These are phyloP conservation scores for Drosophila mauritiana DNA, from an alignment of 1,140 invertebrate species.

Conservation along the genomic window DNA sequence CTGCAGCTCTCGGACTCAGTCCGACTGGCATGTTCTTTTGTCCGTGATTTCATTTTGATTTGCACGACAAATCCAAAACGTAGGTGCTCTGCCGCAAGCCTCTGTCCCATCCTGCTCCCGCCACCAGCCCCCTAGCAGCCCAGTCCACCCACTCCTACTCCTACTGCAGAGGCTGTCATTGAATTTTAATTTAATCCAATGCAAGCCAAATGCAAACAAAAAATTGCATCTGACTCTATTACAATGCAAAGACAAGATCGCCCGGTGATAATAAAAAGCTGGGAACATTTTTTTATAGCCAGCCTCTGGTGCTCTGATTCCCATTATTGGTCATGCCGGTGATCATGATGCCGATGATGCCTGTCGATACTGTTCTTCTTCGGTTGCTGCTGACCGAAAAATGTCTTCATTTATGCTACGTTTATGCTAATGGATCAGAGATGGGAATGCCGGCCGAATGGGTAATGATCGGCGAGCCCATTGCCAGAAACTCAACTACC, in stretches of 20 bases:
- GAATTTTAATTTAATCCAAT: slow-evolving; percentile 82
- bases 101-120: neutral
- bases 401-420: slow-evolving; percentile 79
- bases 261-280: slow-evolving; percentile 76
- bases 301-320: slow-evolving; percentile 70
- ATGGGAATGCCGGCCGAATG: slow-evolving; percentile 33
- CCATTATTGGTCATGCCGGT: slow-evolving; percentile 76
- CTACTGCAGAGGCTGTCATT: slow-evolving; percentile 54
- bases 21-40: slow-evolving; percentile 75
- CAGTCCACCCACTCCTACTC: slow-evolving; percentile 10
- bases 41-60: slow-evolving; percentile 81
- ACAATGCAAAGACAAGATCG: slow-evolving; percentile 70
- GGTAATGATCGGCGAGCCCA: slow-evolving; percentile 16
- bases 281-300: slow-evolving; percentile 66
- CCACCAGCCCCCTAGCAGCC: neutral
- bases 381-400: slow-evolving; percentile 43
- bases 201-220: slow-evolving; percentile 59
- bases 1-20: slow-evolving; percentile 45
- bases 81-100: slow-evolving; percentile 54
- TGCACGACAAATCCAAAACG: slow-evolving; percentile 74
- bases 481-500: neutral
- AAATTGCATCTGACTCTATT: slow-evolving; percentile 67
- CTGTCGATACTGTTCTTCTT: slow-evolving; percentile 36
- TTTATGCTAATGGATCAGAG: slow-evolving; percentile 77
- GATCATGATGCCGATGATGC: slow-evolving; percentile 46